phyloP scores from a whole-genome alignment of 2,797 vertebrate genomes.

The Acridotheres tristis region DNA sequence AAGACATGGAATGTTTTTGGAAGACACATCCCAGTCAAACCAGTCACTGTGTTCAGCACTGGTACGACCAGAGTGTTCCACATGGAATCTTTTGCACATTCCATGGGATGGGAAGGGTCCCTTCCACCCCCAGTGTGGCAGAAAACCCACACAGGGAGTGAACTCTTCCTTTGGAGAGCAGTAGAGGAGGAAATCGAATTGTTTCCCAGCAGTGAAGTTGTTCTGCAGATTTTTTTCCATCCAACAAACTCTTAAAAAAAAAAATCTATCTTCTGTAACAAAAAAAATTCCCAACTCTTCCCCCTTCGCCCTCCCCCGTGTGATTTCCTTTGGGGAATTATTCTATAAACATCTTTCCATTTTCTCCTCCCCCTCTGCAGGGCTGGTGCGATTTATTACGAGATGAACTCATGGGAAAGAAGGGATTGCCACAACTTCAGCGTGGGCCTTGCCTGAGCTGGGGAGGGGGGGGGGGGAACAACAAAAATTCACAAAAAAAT shows the following conservation, averaged over 20 bases:
- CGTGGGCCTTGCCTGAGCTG: background rate
- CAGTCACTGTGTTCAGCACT: background rate
- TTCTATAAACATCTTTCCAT: slow-evolving; percentile 59
- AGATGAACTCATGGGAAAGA: slow-evolving; percentile 63
- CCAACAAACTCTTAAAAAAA: background rate
- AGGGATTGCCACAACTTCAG: slow-evolving; percentile 53
- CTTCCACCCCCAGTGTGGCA: background rate
- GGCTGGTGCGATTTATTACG: slow-evolving; percentile 52
- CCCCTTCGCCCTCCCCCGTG: slow-evolving; percentile 34
- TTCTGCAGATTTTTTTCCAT: slow-evolving; percentile 49
- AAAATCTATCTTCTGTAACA: slow-evolving; percentile 2
- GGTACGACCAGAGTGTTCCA: background rate
- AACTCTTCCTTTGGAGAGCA: background rate
- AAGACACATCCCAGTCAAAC: background rate
- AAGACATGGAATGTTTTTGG: background rate
- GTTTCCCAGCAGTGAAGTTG: slow-evolving; percentile 62
- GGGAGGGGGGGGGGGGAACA: background rate
- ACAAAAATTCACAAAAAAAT: background rate
- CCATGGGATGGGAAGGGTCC: background rate
- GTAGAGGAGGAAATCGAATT: background rate
- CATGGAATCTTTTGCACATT: background rate
- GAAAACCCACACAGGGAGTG: background rate
- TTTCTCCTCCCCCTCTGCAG: slow-evolving; percentile 47
- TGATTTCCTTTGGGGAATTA: slow-evolving; percentile 63
- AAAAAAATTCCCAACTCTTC: slow-evolving; percentile 36